These are phyloP conservation scores for Eueremaeus valkanovi DNA, from an alignment of 2,888 invertebrate species.

Conservation along the genomic window DNA sequence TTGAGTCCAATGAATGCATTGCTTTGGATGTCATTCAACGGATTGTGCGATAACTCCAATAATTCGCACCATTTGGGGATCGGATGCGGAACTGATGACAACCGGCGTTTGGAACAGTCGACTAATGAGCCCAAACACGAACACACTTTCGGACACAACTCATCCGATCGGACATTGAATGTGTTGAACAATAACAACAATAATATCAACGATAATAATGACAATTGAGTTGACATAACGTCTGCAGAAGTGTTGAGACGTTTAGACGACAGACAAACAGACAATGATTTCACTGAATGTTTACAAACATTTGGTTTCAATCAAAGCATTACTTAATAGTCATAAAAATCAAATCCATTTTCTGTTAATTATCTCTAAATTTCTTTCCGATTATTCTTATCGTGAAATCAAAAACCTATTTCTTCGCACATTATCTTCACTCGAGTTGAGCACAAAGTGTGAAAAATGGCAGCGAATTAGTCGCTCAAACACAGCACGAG, in stretches of 20 bases:
- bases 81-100: conserved; percentile 65
- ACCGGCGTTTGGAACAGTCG: conserved; percentile 68
- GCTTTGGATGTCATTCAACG: not conserved
- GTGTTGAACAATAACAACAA: not conserved
- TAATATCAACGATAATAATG: not conserved
- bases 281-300: too few relatives aligned
- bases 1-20: not conserved
- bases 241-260: too few relatives aligned
- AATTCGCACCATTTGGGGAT: conserved; percentile 71
- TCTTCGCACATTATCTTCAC: too few relatives aligned
- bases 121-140: conserved; percentile 68
- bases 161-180: not conserved
- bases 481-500: not conserved
- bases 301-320: not conserved
- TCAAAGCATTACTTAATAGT: not conserved
- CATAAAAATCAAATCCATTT: not conserved
- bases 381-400: too few relatives aligned
- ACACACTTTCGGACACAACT: conserved; percentile 64
- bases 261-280: too few relatives aligned
- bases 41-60: conserved; percentile 60
- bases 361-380: too few relatives aligned
- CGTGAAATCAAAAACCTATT: not conserved
- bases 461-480: conserved; percentile 6
- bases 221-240: not conserved
- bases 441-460: not conserved